Evolutionary conservation across 2,113 vertebrate species (phyloP).

Genomic region (Vimba vimba): DNA sequence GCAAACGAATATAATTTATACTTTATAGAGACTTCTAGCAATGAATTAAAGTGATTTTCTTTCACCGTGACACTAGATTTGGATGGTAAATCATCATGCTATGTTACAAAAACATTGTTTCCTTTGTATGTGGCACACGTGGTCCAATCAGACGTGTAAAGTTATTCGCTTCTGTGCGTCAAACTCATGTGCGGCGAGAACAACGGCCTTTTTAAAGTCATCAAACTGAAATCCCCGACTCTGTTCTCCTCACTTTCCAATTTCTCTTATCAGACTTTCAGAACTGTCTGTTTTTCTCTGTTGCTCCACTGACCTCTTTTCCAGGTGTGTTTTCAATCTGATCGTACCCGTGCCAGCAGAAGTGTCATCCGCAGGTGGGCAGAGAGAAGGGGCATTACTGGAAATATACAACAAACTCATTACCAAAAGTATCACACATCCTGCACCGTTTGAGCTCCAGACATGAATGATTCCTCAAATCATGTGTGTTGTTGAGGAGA

Average conservation of each 20-base stretch:
- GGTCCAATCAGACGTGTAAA: background rate
- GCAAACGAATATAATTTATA: background rate
- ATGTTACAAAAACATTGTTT: background rate
- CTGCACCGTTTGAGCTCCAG: background rate
- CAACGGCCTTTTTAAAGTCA: conserved; percentile 20
- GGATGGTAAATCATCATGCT: background rate
- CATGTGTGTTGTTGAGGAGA: background rate
- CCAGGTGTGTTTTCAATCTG: conserved; percentile 40
- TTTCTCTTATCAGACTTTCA: conserved; percentile 29
- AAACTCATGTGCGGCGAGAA: background rate
- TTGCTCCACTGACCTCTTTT: conserved; percentile 24
- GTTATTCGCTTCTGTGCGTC: background rate
- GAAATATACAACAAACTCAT: background rate
- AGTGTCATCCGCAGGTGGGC: conserved; percentile 25
- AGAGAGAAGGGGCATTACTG: background rate
- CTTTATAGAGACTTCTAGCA: background rate
- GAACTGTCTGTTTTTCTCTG: conserved; percentile 12
- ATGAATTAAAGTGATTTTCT: background rate
- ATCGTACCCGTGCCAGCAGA: background rate
- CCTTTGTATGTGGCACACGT: background rate
- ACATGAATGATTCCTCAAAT: background rate
- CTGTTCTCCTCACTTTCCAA: conserved; percentile 34
- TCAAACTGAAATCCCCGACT: background rate
- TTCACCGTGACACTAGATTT: background rate
- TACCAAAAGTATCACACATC: background rate